Conservation (phyloP, 2,888 invertebrate genomes). For the Ichneumoninae sp. region DNA sequence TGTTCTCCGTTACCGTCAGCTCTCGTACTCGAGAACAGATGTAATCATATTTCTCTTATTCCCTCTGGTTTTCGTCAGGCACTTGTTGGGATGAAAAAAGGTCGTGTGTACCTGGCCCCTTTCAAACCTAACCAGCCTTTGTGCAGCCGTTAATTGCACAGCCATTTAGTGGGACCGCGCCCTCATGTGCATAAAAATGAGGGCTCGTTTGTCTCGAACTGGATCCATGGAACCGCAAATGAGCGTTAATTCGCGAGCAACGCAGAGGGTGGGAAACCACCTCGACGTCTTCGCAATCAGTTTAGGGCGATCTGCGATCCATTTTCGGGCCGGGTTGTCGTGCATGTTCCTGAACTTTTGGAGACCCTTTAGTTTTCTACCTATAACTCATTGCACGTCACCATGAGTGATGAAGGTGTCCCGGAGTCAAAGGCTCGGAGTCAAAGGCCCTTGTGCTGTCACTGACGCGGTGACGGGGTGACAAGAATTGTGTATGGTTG, state of each 20-base stretch:
- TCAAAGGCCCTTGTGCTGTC: not conserved
- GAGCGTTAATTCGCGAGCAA: not conserved
- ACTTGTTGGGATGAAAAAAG: slow-evolving; percentile 34
- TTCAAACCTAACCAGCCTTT: slow-evolving; percentile 25
- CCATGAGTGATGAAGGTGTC: not conserved
- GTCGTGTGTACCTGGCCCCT: not conserved
- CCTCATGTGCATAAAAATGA: not conserved
- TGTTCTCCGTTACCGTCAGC: slow-evolving; percentile 15
- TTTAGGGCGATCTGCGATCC: no score
- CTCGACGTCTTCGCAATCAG: no score
- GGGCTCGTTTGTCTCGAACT: not conserved
- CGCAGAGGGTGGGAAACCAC: no score
- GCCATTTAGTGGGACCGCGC: not conserved
- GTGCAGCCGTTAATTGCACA: not conserved
- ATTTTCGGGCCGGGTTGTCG: no score
- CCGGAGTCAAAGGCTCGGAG: slow-evolving; percentile 1
- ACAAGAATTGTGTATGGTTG: slow-evolving; percentile 27
- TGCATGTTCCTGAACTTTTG: not conserved
- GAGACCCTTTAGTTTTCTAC: not conserved
- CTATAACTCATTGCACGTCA: not conserved
- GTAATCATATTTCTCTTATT: slow-evolving; percentile 52
- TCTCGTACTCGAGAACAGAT: slow-evolving; percentile 32
- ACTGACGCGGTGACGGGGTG: not conserved
- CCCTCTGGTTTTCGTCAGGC: slow-evolving; percentile 32
- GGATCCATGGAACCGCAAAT: not conserved